phyloP scores from a whole-genome alignment of 2,888 invertebrate species.

The Dynastes hyllus region DNA sequence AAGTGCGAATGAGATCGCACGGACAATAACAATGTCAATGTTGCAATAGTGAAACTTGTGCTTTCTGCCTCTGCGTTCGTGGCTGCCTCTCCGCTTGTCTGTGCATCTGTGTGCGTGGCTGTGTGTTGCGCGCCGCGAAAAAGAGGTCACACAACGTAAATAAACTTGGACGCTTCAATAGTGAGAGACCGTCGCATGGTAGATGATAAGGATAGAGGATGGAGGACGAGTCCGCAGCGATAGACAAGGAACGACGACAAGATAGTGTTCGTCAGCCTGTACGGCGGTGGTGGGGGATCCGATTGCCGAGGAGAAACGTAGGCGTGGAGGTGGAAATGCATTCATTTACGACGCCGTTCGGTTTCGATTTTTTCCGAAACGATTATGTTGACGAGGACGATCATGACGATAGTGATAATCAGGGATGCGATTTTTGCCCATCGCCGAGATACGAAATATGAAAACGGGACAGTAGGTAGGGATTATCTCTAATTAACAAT shows the following conservation, averaged over 20 bases:
- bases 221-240: not conserved
- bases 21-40: constrained; percentile 56
- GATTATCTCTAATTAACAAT: too few relatives aligned
- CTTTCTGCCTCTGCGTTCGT: constrained; percentile 6
- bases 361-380: not conserved
- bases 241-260: not conserved
- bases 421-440: too few relatives aligned
- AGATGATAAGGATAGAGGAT: not conserved
- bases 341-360: not conserved
- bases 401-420: too few relatives aligned
- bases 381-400: too few relatives aligned
- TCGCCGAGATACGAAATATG: too few relatives aligned
- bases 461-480: too few relatives aligned
- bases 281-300: not conserved
- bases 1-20: constrained; percentile 15
- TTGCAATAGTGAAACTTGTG: constrained; percentile 55
- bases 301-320: not conserved
- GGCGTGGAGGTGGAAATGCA: constrained; percentile 9
- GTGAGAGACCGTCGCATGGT: not conserved
- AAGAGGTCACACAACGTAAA: constrained; percentile 46
- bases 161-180: constrained; percentile 27
- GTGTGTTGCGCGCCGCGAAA: constrained; percentile 28
- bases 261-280: not conserved
- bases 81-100: not conserved
- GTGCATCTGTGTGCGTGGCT: constrained; percentile 4